Conservation (phyloP, 2,113 vertebrate genomes). For the Peucedramus taeniatus region DNA sequence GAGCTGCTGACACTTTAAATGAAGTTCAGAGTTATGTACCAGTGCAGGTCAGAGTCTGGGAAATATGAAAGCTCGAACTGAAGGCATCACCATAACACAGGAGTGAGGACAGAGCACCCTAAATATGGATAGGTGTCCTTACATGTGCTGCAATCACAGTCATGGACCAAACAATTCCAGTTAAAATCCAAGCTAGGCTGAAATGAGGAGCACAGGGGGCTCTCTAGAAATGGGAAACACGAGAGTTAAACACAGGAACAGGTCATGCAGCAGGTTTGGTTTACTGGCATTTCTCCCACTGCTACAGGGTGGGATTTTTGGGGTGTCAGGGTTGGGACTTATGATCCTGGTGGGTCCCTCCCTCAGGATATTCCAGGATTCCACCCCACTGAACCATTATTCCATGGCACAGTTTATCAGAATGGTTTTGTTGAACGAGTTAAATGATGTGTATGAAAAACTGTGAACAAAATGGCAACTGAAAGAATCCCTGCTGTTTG, state of each 20-base stretch:
- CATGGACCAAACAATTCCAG: neutral
- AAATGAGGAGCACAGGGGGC: neutral
- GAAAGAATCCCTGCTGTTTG: neutral
- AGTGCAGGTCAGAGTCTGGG: neutral
- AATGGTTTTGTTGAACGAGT: neutral
- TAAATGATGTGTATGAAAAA: neutral
- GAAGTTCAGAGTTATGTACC: fast-evolving
- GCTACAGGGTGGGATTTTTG: neutral
- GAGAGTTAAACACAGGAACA: neutral
- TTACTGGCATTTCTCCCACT: neutral
- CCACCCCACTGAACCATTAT: neutral
- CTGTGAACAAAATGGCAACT: neutral
- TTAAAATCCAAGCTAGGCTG: neutral
- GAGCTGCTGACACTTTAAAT: fast-evolving
- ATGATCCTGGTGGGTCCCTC: neutral
- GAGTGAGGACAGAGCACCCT: too few relatives aligned
- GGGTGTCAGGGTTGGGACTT: neutral
- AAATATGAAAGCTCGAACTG: neutral
- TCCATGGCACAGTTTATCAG: neutral
- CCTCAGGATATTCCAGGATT: neutral
- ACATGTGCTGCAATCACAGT: neutral
- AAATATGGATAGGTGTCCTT: fast-evolving
- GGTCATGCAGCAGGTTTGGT: neutral
- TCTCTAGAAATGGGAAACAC: neutral
- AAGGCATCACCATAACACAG: fast-evolving